phyloP scores from a whole-genome alignment of 2,888 invertebrate genomes.

The Phania funesta region DNA sequence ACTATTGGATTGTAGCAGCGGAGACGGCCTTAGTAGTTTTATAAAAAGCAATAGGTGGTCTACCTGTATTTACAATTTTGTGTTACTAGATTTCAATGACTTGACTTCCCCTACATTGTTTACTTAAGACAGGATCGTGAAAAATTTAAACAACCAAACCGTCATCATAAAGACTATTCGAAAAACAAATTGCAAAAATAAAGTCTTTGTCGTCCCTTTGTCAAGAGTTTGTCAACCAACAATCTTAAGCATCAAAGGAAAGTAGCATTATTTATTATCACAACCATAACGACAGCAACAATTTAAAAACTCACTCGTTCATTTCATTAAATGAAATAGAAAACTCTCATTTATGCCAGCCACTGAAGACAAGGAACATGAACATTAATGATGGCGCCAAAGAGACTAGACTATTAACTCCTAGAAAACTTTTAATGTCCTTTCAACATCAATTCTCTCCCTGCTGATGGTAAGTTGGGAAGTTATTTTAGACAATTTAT shows the following conservation, averaged over 20 bases:
- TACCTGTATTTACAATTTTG: too few relatives aligned
- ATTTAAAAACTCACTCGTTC: constrained; percentile 32
- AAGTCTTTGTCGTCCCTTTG: constrained; percentile 2
- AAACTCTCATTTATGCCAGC: neutral
- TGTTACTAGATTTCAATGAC: too few relatives aligned
- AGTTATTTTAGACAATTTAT: constrained; percentile 2
- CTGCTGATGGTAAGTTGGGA: constrained; percentile 22
- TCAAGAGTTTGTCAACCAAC: constrained; percentile 1
- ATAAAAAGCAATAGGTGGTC: too few relatives aligned
- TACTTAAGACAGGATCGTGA: too few relatives aligned
- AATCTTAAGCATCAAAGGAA: constrained; percentile 3
- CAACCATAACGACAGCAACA: constrained; percentile 20
- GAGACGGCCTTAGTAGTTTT: too few relatives aligned
- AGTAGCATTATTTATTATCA: constrained; percentile 6
- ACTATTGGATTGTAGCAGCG: too few relatives aligned
- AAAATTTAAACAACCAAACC: too few relatives aligned
- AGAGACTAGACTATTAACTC: constrained; percentile 63
- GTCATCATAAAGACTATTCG: too few relatives aligned
- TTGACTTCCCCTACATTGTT: too few relatives aligned
- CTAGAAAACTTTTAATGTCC: constrained; percentile 51
- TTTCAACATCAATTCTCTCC: neutral
- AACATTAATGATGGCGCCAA: constrained; percentile 53
- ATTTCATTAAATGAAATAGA: constrained; percentile 1
- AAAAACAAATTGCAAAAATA: neutral
- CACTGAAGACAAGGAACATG: neutral